phyloP scores from a whole-genome alignment of 2,113 vertebrate genomes.

The Tragulus kanchil region DNA sequence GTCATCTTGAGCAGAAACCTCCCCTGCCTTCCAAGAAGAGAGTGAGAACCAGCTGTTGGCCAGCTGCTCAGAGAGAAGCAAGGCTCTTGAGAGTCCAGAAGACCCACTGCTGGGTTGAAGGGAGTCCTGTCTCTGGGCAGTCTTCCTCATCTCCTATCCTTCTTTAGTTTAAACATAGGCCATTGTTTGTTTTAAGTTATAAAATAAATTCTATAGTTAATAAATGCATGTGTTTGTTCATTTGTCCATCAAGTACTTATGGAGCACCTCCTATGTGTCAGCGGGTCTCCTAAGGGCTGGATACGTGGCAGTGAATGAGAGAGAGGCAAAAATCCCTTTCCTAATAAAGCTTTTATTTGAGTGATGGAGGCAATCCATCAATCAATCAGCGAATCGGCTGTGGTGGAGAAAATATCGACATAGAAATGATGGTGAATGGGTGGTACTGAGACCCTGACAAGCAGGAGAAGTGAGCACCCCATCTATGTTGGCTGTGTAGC shows the following conservation, averaged over 20 bases:
- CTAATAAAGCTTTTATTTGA: not conserved
- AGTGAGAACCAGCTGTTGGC: not conserved
- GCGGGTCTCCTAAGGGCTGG: not conserved
- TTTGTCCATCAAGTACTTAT: not conserved
- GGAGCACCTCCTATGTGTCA: not conserved
- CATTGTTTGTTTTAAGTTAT: not conserved
- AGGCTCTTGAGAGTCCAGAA: not conserved
- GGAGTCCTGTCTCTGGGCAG: no score
- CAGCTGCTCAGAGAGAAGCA: not conserved
- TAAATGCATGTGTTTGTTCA: not conserved
- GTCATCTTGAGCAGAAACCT: conserved; percentile 48
- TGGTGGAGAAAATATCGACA: not conserved
- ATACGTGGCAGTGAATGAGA: rapidly evolving
- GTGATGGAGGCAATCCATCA: not conserved
- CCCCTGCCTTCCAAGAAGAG: not conserved
- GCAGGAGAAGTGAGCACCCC: not conserved
- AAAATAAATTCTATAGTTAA: not conserved
- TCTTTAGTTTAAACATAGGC: not conserved
- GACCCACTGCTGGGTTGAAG: not conserved
- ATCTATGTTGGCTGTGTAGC: rapidly evolving
- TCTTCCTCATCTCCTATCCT: not conserved
- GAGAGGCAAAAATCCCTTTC: not conserved
- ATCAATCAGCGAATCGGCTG: not conserved
- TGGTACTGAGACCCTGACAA: not conserved
- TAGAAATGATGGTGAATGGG: not conserved